Evolutionary conservation across 2,113 vertebrate genomes (phyloP).

Genomic region (Ochotona princeps): DNA sequence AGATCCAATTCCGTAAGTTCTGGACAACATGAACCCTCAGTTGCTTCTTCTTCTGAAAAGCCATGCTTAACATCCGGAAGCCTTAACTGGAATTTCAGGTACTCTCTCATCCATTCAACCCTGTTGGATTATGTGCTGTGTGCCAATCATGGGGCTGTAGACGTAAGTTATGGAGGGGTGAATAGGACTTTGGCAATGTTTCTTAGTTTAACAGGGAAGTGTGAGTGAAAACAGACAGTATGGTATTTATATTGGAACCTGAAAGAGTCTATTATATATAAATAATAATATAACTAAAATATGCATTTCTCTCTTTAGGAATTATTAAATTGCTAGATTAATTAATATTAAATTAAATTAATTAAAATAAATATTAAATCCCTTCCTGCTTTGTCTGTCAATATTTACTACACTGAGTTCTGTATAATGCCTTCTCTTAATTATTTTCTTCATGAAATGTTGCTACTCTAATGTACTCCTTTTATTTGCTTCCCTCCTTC

Average conservation of each 20-base stretch:
- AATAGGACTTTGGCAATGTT: not conserved
- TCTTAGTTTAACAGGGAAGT: not conserved
- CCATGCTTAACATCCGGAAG: not conserved
- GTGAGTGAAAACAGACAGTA: not conserved
- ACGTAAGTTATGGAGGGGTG: not conserved
- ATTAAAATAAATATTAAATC: not conserved
- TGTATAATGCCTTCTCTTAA: not conserved
- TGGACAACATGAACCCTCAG: not conserved
- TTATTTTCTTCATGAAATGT: not conserved
- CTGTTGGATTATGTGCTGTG: not conserved
- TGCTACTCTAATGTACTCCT: not conserved
- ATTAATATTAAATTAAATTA: not conserved
- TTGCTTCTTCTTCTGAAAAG: constrained; percentile 2
- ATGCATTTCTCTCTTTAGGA: not conserved
- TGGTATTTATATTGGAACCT: not conserved
- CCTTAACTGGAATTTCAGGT: not conserved
- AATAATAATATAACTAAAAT: not conserved
- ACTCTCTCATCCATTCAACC: not conserved
- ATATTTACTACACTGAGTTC: not conserved
- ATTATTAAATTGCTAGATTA: not conserved
- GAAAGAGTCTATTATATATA: not conserved
- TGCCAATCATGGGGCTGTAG: not conserved
- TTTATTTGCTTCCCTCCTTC: not conserved
- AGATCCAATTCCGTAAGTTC: not conserved
- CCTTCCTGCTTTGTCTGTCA: not conserved